phyloP scores from a whole-genome alignment of 2,797 vertebrate species.

The Distichodus sexfasciatus region DNA sequence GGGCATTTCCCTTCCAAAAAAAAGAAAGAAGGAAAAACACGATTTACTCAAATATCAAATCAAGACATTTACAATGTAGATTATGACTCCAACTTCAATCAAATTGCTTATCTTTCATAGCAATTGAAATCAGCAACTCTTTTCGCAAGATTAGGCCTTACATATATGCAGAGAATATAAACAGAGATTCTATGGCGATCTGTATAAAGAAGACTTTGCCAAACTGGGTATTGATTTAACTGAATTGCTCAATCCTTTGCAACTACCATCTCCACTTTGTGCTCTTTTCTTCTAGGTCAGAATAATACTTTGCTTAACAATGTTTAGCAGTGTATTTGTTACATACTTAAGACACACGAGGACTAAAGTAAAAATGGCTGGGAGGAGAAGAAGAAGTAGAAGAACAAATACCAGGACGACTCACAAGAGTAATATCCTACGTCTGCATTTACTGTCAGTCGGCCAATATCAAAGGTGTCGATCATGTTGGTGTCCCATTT shows the following conservation, averaged over 20 bases:
- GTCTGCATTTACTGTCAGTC: slow-evolving; percentile 81
- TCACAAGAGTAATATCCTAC: slow-evolving; percentile 86
- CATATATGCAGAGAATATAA: background rate
- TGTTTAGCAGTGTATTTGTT: background rate
- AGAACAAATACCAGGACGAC: slow-evolving; percentile 24
- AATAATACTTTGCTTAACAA: background rate
- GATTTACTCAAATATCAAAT: slow-evolving; percentile 1
- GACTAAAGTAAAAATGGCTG: background rate
- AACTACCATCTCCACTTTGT: background rate
- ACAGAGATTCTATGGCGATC: too few relatives aligned
- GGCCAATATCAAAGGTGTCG: slow-evolving; percentile 83
- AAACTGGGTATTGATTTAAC: background rate
- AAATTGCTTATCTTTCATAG: background rate
- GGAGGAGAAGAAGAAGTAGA: background rate
- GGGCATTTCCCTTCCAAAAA: slow-evolving; percentile 81
- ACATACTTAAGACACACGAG: background rate
- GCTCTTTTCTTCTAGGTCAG: background rate
- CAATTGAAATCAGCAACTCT: too few relatives aligned
- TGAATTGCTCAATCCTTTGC: background rate
- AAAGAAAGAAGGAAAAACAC: slow-evolving; percentile 35
- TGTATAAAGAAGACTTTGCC: background rate
- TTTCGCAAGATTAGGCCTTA: background rate
- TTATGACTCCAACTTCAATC: background rate
- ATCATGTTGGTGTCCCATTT: slow-evolving; percentile 87
- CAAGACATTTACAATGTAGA: background rate